phyloP scores from a whole-genome alignment of 2,888 invertebrate genomes.

The Chironomus tentans region DNA sequence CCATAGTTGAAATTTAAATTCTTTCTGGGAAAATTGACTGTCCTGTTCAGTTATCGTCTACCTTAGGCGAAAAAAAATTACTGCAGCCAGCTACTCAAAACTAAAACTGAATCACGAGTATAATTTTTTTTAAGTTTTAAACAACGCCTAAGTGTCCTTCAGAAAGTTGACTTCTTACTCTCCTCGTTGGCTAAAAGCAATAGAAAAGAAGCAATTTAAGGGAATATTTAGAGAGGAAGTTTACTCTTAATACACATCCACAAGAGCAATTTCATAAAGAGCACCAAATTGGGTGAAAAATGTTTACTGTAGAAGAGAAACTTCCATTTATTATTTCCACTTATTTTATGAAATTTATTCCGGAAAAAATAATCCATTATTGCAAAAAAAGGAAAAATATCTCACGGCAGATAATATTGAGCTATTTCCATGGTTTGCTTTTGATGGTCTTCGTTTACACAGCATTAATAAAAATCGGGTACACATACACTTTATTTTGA shows the following conservation, averaged over 20 bases:
- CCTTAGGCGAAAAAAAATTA: no score
- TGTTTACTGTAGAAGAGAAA: background rate
- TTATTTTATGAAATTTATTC: background rate
- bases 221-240: background rate
- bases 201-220: background rate
- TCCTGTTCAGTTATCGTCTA: no score
- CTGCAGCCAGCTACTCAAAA: no score
- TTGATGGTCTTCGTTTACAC: no score
- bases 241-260: background rate
- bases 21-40: no score
- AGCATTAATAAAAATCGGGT: no score
- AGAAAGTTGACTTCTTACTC: background rate
- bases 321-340: background rate
- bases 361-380: constrained; percentile 17
- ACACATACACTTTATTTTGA: no score
- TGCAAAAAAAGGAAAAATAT: background rate
- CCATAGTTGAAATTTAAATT: no score
- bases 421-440: no score
- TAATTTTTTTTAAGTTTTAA: no score
- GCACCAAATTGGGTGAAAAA: constrained; percentile 9
- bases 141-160: no score
- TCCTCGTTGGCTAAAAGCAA: background rate
- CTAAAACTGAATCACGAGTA: no score
- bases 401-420: background rate
- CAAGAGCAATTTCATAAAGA: background rate